Percentiles rank a stretch among this genome's conserved stretches.
These are phyloP conservation scores for Propsilocerus akamusi DNA, from an alignment of 1,140 invertebrate genomes.

Conservation along the genomic window DNA sequence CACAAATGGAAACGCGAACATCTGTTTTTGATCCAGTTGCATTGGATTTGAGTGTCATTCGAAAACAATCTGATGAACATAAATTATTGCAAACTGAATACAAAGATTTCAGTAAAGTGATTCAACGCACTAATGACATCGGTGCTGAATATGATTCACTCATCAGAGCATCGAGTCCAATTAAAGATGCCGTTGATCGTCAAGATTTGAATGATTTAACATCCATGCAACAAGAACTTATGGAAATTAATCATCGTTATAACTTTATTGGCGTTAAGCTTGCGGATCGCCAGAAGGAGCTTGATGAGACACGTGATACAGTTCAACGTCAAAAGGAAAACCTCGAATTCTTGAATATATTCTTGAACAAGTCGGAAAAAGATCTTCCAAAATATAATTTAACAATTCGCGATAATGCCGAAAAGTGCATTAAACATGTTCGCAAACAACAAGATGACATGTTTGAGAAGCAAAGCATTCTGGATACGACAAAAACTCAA, in stretches of 20 bases:
- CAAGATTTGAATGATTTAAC: constrained; percentile 67
- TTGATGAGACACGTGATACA: constrained; percentile 68
- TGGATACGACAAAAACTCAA: constrained; percentile 76
- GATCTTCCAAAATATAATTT: constrained; percentile 61
- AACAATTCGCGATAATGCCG: constrained; percentile 77
- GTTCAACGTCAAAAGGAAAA: constrained; percentile 69
- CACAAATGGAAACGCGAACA: constrained; percentile 53
- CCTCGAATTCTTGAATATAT: constrained; percentile 50
- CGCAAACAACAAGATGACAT: constrained; percentile 79
- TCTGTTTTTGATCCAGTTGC: constrained; percentile 63
- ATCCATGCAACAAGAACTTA: constrained; percentile 81
- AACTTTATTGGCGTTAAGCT: constrained; percentile 70
- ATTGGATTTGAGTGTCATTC: constrained; percentile 70
- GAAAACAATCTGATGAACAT: constrained; percentile 66
- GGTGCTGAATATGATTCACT: constrained; percentile 71
- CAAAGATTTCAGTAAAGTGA: constrained; percentile 62
- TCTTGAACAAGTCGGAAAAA: constrained; percentile 68
- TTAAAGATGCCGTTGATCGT: constrained; percentile 42
- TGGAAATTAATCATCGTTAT: constrained; percentile 88
- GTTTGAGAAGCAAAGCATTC: constrained; percentile 78
- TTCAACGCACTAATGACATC: constrained; percentile 83
- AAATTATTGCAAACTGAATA: constrained; percentile 81
- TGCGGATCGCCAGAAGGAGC: constrained; percentile 67
- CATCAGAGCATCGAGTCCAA: constrained; percentile 53
- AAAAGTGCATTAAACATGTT: constrained; percentile 67